Evolutionary conservation across 35 echinoderm and acorn worm species (phyloP).

Genomic region (Hemicentrotus pulcherrimus): DNA sequence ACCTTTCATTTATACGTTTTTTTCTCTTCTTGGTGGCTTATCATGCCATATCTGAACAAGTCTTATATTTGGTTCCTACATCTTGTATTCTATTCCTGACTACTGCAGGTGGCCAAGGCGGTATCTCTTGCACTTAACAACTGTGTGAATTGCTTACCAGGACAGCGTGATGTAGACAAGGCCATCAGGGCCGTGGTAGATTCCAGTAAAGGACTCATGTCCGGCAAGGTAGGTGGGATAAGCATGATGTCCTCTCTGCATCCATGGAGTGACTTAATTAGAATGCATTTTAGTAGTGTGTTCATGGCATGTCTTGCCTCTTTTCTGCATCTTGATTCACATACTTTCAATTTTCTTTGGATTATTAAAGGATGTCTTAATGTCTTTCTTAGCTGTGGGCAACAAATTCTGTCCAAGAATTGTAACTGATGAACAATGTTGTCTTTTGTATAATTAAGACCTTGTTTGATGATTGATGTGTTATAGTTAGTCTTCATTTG

Average conservation of each 20-base stretch:
- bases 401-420: too few species aligned
- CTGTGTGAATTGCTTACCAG: constrained; percentile 93
- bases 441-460: too few species aligned
- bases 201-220: constrained; percentile 89
- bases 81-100: too few species aligned
- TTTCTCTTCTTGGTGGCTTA: too few species aligned
- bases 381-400: too few species aligned
- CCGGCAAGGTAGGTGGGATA: constrained; percentile 78
- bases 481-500: too few species aligned
- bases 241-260: neutral
- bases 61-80: too few species aligned
- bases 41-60: too few species aligned
- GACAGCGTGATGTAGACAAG: constrained; percentile 94
- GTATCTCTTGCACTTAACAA: constrained; percentile 95
- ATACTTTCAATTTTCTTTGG: neutral
- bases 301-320: neutral
- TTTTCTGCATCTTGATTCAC: neutral
- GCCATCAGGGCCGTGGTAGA: constrained; percentile 88
- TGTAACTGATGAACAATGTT: too few species aligned
- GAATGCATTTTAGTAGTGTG: neutral
- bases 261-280: neutral
- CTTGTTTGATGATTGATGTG: too few species aligned
- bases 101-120: constrained; percentile 87
- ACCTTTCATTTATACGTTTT: too few species aligned
- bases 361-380: too few species aligned